Base-by-base conservation (phyloP, 1,140 invertebrate species). In the Drosophila leontia region DNA sequence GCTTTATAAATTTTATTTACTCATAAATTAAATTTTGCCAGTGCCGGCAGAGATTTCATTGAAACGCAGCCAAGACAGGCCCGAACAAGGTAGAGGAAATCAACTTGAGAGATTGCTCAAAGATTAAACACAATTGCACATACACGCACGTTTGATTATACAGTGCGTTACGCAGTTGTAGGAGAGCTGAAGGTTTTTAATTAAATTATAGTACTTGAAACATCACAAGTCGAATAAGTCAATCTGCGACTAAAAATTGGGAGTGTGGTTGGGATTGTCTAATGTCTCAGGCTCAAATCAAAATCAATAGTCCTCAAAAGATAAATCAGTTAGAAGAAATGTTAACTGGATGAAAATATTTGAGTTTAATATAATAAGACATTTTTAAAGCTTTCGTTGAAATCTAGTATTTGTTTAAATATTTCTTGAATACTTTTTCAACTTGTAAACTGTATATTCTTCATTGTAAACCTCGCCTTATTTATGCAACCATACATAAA, bases 1-100 rank as follows among this genome's bases (percentile, higher is more conserved):
- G 74, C 78, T 68, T 71, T 70, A 81, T 85, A 74, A 67, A 78
- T 75, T 84, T 69, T 70, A 85, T 85, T 84, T 85, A 85, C 63
- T 60, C 82, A 81, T 85, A 80, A 83, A 80, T 80, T 64, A 84
- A 59, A 80, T 80, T 68, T 83, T 71, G 53, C 64, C 81, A 78
- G 37, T 50, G 35, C 63, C 72, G 34, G 37, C 70, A 15, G 51
- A 59, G 62, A 68, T 82, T 82, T 81, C 72, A 83, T 79, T 83
- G 80, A 83, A 82, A 68, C 75, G 59, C 50, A 64, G 75, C 60
- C 69, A 83, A 78, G 45, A 63, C 41, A 39, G 45, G 13, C 63
- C 44, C 44, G 19, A 59, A 37, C 69, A 72, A 72, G 69, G 69
- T 72, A 72, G 69, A 72, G 69, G 69, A 72, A 72, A 72, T 72